Evolutionary conservation across 2,797 vertebrate genomes (phyloP), one percentile per base, ranked within the genome.

Genomic region (Rallus crepitans): DNA sequence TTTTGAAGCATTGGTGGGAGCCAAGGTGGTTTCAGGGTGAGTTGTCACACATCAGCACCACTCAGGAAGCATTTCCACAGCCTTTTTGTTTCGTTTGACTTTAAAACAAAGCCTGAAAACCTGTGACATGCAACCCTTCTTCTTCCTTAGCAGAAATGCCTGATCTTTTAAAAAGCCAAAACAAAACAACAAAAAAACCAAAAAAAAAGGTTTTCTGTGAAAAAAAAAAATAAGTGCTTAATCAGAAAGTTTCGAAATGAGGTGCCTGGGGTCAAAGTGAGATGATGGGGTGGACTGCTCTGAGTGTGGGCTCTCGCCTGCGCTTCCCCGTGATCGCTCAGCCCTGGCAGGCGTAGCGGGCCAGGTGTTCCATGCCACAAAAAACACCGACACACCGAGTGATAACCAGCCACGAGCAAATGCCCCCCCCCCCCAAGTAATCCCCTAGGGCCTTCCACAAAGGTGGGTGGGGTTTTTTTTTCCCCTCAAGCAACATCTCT

Each of bases 261-360:
- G 82, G 64, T 45, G 63, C 15, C 20, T 5, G 75, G 42, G 25
- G 57, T 30, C 12, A 53, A 19, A 72, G 50, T 0, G 14, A 37
- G 48, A 9, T 0, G 9, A 23, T 0, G 4, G 25, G 10, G 30
- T 17, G 37, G 15, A 45, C n/a, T 1, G 3, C 52, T 15, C 8
- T 12, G 59, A 64, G 50, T 2, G 12, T 20, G 63, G 1, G 17
- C 6, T 30, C 45, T 52, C 6, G 4, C 59, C 64, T 6, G 14
- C 4, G 28, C 47, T 45, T 30, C 18, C 4, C 66, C 21, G 6
- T 1, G 17, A 33, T 9, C 4, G 5, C 63, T 33, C 12, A 2
- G 40, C 89, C n/a, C 59, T 5, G 72, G 65, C 0, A 5, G 56
- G 37, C 2, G 8, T 3, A 10, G 48, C 5, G 2, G 50, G 39